Percentiles rank a stretch among this genome's conserved stretches.
Evolutionary conservation across 2,888 invertebrate genomes (phyloP).

Genomic region (Pammene fasciana): DNA sequence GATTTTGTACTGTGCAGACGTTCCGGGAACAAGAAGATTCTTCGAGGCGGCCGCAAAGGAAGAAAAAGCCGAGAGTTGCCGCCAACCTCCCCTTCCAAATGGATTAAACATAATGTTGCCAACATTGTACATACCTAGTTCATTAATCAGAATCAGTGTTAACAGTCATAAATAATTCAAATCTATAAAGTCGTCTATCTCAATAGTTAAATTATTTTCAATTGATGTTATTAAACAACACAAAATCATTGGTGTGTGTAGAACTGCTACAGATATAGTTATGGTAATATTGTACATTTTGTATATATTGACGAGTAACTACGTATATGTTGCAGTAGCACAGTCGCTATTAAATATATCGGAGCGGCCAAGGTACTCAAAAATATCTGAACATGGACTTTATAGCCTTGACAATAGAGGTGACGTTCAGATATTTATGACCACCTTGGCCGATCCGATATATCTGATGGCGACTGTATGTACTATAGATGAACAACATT

Average conservation of each 20-base stretch:
- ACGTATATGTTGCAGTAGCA: conserved; percentile 6
- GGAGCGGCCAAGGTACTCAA: too few species aligned
- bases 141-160: conserved; percentile 36
- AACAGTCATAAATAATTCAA: conserved; percentile 3
- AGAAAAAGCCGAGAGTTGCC: conserved; percentile 74
- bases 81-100: conserved; percentile 76
- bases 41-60: conserved; percentile 57
- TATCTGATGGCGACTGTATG: too few species aligned
- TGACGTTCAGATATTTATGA: too few species aligned
- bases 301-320: conserved; percentile 36
- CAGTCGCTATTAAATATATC: too few species aligned
- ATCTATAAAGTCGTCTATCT: neutral
- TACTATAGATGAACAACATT: conserved; percentile 4
- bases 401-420: too few species aligned
- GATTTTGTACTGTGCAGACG: conserved; percentile 46
- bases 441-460: too few species aligned
- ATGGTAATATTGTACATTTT: conserved; percentile 33
- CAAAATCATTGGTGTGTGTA: neutral
- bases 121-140: conserved; percentile 33
- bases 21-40: conserved; percentile 51
- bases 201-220: neutral
- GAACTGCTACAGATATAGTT: neutral
- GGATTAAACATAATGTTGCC: conserved; percentile 54
- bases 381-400: too few species aligned
- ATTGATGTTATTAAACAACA: neutral